Percentiles rank a stretch among this genome's conserved stretches.
Evolutionary conservation across 2,113 vertebrate genomes (phyloP).

Genomic region (human): DNA sequence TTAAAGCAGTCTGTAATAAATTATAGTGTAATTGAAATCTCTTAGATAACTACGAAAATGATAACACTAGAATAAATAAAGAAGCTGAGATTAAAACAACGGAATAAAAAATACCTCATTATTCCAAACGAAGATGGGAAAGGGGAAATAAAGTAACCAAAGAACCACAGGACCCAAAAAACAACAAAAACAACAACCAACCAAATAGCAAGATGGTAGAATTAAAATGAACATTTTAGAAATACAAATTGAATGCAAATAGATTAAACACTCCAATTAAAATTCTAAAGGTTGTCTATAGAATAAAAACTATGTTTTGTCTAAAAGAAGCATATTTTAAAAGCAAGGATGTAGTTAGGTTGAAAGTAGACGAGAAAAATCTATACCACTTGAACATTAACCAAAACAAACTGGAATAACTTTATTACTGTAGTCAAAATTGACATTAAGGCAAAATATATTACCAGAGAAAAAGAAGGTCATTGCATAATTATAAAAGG

Average conservation of each 20-base stretch:
- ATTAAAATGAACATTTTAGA: not conserved
- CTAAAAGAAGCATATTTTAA: not conserved
- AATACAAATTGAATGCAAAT: not conserved
- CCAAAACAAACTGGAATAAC: not conserved
- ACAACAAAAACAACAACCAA: not conserved
- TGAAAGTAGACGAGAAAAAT: not conserved
- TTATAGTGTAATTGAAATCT: not conserved
- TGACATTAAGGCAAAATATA: not conserved
- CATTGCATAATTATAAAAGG: not conserved
- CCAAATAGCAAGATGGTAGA: not conserved
- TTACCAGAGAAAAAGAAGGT: not conserved
- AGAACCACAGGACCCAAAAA: not conserved
- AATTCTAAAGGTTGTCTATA: not conserved
- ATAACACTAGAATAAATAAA: not conserved
- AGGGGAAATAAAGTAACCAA: not conserved
- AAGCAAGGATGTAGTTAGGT: not conserved
- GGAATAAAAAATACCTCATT: not conserved
- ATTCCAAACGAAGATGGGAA: not conserved
- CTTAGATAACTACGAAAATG: not conserved
- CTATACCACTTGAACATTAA: not conserved
- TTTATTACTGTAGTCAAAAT: not conserved
- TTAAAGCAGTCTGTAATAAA: not conserved
- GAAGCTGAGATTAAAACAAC: not conserved
- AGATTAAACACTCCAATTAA: not conserved
- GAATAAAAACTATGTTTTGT: not conserved